Percentiles rank a stretch among this genome's conserved stretches.
Conservation (phyloP, 2,797 vertebrate genomes). For the Aulostomus chinensis region DNA sequence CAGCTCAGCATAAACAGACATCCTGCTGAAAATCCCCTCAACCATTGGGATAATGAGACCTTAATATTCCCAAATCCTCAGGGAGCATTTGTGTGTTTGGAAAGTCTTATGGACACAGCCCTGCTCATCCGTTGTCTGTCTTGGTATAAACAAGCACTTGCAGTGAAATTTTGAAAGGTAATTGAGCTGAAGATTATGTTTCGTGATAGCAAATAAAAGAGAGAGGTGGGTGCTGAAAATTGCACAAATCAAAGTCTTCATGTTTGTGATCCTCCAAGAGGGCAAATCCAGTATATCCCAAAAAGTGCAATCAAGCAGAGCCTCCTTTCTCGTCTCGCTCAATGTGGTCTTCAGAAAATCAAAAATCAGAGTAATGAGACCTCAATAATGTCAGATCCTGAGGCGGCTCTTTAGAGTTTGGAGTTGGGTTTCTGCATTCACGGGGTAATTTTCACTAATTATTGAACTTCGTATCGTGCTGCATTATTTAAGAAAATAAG, state of each 20-base stretch:
- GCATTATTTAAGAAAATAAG: too few species aligned
- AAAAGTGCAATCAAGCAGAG: neutral
- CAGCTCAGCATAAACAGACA: constrained; percentile 11
- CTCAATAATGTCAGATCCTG: too few species aligned
- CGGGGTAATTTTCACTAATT: too few species aligned
- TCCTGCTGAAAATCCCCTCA: constrained; percentile 7
- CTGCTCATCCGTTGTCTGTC: constrained; percentile 4
- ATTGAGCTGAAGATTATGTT: neutral
- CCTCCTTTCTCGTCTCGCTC: neutral
- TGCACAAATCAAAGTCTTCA: neutral
- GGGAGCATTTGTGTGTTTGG: constrained; percentile 5
- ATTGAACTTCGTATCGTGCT: too few species aligned
- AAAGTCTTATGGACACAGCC: constrained; percentile 1
- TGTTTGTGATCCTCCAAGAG: neutral
- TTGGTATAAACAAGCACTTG: constrained; percentile 8
- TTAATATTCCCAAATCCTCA: constrained; percentile 21
- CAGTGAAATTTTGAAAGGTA: constrained; percentile 11
- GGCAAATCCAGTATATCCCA: neutral
- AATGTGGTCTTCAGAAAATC: neutral
- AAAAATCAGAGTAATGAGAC: too few species aligned
- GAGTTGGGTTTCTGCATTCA: too few species aligned
- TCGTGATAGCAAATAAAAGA: neutral
- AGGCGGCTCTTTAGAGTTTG: too few species aligned
- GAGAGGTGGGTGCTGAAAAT: constrained; percentile 47
- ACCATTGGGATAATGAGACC: constrained; percentile 29